Evolutionary conservation across 2,888 invertebrate species (phyloP).

Genomic region (Limnephilus rhombicus): DNA sequence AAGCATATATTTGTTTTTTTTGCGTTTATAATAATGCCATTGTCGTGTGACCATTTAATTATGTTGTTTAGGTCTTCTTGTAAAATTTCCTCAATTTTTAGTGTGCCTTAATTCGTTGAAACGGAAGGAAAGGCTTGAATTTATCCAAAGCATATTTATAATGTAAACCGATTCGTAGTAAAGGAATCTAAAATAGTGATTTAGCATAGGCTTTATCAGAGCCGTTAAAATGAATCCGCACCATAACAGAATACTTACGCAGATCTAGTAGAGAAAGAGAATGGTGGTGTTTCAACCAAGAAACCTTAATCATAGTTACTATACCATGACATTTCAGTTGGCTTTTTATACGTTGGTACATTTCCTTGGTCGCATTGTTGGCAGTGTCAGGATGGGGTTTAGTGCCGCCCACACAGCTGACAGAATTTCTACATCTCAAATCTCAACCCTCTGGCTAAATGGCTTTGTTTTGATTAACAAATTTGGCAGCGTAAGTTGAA

Average conservation of each 20-base stretch:
- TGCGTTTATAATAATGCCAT: no score
- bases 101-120: no score
- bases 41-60: no score
- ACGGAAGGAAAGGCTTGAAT: no score
- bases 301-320: not conserved
- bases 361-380: not conserved
- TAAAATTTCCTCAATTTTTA: no score
- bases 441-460: not conserved
- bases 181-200: no score
- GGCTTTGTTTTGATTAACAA: not conserved
- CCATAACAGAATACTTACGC: not conserved
- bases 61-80: no score
- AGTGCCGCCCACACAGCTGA: conserved; percentile 15
- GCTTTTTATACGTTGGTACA: not conserved
- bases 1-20: no score
- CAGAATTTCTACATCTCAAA: not conserved
- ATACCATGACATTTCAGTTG: not conserved
- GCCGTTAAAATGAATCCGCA: not conserved
- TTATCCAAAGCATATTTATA: no score
- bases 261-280: not conserved
- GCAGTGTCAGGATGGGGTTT: not conserved
- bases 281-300: not conserved
- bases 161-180: no score
- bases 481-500: not conserved
- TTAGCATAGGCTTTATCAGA: no score